phyloP scores from a whole-genome alignment of 1,140 invertebrate species.

The Caenorhabditis inopinata region DNA sequence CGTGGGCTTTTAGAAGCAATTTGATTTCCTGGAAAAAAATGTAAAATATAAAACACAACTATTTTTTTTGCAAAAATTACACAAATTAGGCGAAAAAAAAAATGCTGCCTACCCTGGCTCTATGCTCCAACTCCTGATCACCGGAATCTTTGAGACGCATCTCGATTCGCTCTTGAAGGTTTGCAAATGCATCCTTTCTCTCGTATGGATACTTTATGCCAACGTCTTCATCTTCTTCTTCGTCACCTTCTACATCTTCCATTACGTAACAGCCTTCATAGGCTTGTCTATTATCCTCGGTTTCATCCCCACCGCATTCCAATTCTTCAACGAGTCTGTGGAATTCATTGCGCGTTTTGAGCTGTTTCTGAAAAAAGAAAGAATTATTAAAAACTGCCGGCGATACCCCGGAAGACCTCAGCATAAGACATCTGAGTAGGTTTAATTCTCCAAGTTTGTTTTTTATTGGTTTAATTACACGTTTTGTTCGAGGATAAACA shows the following conservation, averaged over 20 bases:
- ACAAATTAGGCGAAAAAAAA: not conserved
- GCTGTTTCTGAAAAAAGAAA: not conserved
- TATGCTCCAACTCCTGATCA: not conserved
- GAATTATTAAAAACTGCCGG: not conserved
- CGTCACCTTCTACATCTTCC: not conserved
- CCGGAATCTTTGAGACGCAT: not conserved
- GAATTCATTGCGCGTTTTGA: not conserved
- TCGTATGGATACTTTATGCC: slow-evolving; percentile 9
- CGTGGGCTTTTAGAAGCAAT: not conserved
- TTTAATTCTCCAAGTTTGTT: slow-evolving; percentile 26
- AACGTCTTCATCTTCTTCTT: not conserved
- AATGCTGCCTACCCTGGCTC: not conserved
- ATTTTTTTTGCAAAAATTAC: too few relatives aligned
- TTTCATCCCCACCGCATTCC: not conserved
- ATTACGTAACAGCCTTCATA: not conserved
- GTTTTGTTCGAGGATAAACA: slow-evolving; percentile 1
- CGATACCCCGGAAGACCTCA: not conserved
- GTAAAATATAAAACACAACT: too few relatives aligned
- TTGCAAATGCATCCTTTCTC: not conserved
- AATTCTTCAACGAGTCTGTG: not conserved
- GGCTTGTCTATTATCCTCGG: too few relatives aligned
- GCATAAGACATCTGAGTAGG: slow-evolving; percentile 3
- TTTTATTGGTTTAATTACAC: not conserved
- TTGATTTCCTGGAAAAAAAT: not conserved
- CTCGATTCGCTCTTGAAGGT: not conserved